phyloP scores from a whole-genome alignment of 2,797 vertebrate species.

The Denticeps clupeoides region DNA sequence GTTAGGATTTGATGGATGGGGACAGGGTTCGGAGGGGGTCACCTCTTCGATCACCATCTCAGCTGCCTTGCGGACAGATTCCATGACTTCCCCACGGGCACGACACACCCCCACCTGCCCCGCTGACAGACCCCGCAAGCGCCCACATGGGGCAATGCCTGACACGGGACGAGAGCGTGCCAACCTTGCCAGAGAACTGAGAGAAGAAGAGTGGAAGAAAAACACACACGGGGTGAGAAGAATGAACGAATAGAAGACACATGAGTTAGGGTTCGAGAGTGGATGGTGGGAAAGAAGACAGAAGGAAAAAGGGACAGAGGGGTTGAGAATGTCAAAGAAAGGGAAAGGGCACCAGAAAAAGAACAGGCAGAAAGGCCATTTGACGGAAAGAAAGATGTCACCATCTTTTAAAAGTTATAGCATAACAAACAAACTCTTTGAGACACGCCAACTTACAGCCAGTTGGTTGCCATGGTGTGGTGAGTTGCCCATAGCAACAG shows the following conservation, averaged over 20 bases:
- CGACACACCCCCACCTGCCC: conserved; percentile 61
- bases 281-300: conserved; percentile 46
- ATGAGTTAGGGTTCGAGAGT: conserved; percentile 32
- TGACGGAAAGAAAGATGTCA: conserved; percentile 61
- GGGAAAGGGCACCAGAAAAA: conserved; percentile 38
- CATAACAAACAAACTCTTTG: conserved; percentile 62
- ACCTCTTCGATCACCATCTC: conserved; percentile 71
- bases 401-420: conserved; percentile 68
- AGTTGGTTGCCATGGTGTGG: conserved; percentile 73
- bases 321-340: conserved; percentile 2
- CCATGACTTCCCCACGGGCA: conserved; percentile 64
- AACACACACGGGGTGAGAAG: conserved; percentile 22
- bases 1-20: too few relatives aligned
- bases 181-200: conserved; percentile 63
- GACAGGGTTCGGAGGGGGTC: too few relatives aligned
- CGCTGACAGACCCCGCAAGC: conserved; percentile 58
- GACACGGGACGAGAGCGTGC: conserved; percentile 52
- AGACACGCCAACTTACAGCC: conserved; percentile 64
- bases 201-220: conserved; percentile 44
- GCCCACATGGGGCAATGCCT: conserved; percentile 50
- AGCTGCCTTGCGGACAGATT: conserved; percentile 48
- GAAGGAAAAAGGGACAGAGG: conserved; percentile 9
- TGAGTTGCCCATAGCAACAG: conserved; percentile 75
- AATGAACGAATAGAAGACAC: conserved; percentile 32
- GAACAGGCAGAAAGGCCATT: conserved; percentile 49